Base-by-base conservation (phyloP, 1,140 invertebrate genomes). In the Lucilia cuprina region DNA sequence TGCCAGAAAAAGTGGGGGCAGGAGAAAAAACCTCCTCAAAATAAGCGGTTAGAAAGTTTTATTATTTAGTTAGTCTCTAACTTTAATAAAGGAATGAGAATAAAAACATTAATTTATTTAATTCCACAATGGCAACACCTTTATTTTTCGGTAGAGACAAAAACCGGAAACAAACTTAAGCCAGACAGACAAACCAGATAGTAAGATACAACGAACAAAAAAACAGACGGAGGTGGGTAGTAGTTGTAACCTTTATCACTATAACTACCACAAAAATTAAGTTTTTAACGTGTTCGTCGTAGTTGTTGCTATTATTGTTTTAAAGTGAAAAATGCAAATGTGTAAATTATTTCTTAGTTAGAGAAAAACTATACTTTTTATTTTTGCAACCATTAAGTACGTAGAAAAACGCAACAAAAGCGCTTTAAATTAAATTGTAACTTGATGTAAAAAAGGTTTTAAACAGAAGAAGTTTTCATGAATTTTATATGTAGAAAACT, bases 271-370 rank as follows among this genome's bases (percentile, higher is more conserved):
- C 77, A 50, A 47, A 80, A 47, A n/a, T 19, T 10, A 80, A 80
- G n/a, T 80, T 80, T 80, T 49, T 17, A 19, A 17, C 60, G 17
- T 21, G 13, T 21, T 60, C 7, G 7, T 60, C n/a, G 55, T 60
- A n/a, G 55, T 60, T 14, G 50, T 70, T 70, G n/a, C 19, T 70
- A 30, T 30, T 30, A 19, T 70, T 70, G n/a, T 70, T 70, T 70
- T 70, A 25, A 70, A 70, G 65, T 70, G n/a, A 80, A 80, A 50
- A 49, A 80, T 80, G 77, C 77, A 80, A 80, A 80, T 80, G 77
- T 80, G 77, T 49, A 80, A 80, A 80, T 49, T 80, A 80, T 80
- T 80, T 80, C 77, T 80, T 80, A 80, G 9, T 50, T 80, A 49
- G 35, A 78, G 35, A 50, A 49, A 50, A 47, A 77, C 74, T n/a